phyloP scores from a whole-genome alignment of 2,113 vertebrate genomes.

The Seriola rivoliana region DNA sequence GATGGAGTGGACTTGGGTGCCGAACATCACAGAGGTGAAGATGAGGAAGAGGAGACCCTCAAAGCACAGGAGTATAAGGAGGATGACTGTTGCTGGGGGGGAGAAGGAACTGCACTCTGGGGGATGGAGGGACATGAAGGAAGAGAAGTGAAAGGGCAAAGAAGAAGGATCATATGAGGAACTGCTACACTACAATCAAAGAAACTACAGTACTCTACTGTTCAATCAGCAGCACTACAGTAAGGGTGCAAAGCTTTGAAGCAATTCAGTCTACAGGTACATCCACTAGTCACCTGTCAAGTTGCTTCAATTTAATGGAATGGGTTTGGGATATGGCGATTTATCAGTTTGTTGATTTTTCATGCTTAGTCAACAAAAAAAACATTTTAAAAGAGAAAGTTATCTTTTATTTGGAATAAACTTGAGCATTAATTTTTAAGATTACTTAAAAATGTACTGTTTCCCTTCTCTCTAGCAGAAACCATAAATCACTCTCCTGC shows the following conservation, averaged over 20 bases:
- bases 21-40: constrained; percentile 99
- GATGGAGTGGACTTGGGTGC: constrained; percentile 99
- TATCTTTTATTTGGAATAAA: too few species aligned
- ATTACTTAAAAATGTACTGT: too few species aligned
- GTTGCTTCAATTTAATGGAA: not conserved
- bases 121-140: constrained; percentile 67
- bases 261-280: not conserved
- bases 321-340: not conserved
- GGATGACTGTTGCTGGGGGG: constrained; percentile 96
- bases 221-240: not conserved
- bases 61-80: constrained; percentile 98
- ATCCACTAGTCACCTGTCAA: not conserved
- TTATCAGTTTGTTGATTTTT: not conserved
- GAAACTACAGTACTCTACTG: not conserved
- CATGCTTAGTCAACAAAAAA: not conserved
- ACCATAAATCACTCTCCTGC: too few species aligned
- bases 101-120: constrained; percentile 98
- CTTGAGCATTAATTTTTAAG: too few species aligned
- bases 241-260: not conserved
- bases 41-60: constrained; percentile 98
- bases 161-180: constrained; percentile 54
- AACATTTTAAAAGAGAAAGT: not conserved
- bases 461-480: too few species aligned
- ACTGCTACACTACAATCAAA: constrained; percentile 1
- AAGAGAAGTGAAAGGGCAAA: constrained; percentile 46